Conservation (phyloP, 2,797 vertebrate species). For the Chloroceryle amazona region DNA sequence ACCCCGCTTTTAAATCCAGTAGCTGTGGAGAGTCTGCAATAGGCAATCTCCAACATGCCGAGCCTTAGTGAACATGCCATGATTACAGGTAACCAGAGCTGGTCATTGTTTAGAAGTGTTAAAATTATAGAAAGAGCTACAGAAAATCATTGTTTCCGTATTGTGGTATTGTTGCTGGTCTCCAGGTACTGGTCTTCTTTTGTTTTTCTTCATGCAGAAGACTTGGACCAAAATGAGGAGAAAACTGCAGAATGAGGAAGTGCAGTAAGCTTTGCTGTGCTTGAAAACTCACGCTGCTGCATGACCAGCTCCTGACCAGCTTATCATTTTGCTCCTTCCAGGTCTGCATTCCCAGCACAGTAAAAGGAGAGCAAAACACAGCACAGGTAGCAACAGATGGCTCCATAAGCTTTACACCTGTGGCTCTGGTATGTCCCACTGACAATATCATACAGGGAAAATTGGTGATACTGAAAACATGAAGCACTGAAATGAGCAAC, state of each 20-base stretch:
- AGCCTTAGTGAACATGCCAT: neutral
- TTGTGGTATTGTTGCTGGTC: neutral
- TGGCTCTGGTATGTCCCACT: neutral
- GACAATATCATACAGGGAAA: neutral
- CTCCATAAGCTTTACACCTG: neutral
- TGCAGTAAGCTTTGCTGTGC: neutral
- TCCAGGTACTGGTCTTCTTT: neutral
- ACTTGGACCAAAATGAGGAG: neutral
- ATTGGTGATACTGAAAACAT: neutral
- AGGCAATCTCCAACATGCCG: neutral
- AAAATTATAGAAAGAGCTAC: neutral
- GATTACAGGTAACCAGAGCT: neutral
- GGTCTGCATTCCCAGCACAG: neutral
- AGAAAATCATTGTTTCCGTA: neutral
- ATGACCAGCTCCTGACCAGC: neutral
- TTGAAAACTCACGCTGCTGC: neutral
- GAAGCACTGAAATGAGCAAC: neutral
- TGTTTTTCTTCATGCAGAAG: neutral
- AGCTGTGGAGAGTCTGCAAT: neutral
- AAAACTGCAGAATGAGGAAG: neutral
- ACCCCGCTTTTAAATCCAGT: neutral
- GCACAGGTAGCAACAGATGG: neutral
- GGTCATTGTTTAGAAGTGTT: neutral
- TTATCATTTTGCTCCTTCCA: neutral
- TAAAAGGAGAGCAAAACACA: neutral